A percentile compares a stretch with the other conserved stretches of the same genome.
Conservation (phyloP, 2,797 vertebrate genomes). For the Emys orbicularis region DNA sequence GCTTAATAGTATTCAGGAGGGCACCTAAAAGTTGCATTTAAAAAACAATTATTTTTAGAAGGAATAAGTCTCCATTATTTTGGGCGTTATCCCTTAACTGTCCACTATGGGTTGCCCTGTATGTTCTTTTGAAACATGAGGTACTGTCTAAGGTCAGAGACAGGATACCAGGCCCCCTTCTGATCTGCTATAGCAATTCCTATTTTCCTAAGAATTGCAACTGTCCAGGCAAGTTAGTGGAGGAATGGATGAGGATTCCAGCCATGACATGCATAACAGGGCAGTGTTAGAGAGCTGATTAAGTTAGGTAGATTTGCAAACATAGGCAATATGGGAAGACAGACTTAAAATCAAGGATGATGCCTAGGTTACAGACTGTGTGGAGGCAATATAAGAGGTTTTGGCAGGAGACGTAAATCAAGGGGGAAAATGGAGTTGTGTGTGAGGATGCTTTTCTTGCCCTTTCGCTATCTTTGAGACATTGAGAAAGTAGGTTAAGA, state of each 20-base stretch:
- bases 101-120: neutral
- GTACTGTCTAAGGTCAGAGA: neutral
- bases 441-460: neutral
- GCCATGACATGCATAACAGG: neutral
- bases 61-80: neutral
- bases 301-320: neutral
- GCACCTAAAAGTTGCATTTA: neutral
- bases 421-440: neutral
- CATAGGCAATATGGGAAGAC: neutral
- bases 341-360: neutral
- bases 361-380: neutral
- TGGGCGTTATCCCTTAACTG: neutral
- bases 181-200: neutral
- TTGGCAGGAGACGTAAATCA: neutral
- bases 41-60: neutral
- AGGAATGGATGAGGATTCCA: neutral
- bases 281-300: neutral
- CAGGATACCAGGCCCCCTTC: rapidly evolving
- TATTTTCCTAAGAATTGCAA: neutral
- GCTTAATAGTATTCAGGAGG: neutral
- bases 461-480: neutral
- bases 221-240: rapidly evolving
- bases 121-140: neutral
- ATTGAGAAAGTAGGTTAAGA: neutral
- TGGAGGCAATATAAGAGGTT: neutral